Percentiles rank a stretch among this genome's conserved stretches.
These are phyloP conservation scores for Micoletzkya japonica DNA, from an alignment of 2,888 invertebrate genomes.

Conservation along the genomic window DNA sequence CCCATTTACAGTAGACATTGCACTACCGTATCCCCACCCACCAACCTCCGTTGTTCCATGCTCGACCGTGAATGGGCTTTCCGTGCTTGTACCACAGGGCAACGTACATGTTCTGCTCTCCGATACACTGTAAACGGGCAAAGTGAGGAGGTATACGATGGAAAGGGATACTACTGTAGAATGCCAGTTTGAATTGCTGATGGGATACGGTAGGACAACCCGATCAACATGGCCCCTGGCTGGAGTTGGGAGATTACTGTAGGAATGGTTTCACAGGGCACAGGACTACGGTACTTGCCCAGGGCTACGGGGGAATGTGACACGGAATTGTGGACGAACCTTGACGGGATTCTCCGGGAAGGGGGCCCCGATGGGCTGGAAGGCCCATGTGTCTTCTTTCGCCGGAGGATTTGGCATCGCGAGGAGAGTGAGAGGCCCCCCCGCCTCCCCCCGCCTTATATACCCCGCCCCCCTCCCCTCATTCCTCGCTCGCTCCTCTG, in stretches of 20 bases:
- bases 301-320: not conserved
- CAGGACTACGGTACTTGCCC: too few relatives aligned
- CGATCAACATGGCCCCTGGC: too few relatives aligned
- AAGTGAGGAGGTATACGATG: too few relatives aligned
- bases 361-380: constrained; percentile 42
- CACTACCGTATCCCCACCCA: not conserved
- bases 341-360: constrained; percentile 45
- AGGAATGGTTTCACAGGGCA: not conserved
- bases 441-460: too few relatives aligned
- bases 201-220: too few relatives aligned
- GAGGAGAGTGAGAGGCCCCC: too few relatives aligned
- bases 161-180: too few relatives aligned
- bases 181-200: too few relatives aligned
- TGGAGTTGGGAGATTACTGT: not conserved
- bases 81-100: constrained; percentile 53
- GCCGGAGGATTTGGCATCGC: constrained; percentile 24
- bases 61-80: constrained; percentile 37
- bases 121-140: constrained; percentile 33
- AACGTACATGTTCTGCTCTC: constrained; percentile 48
- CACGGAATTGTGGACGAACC: constrained; percentile 18
- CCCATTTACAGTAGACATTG: not conserved
- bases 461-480: too few relatives aligned
- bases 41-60: constrained; percentile 30
- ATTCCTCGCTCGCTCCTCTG: too few relatives aligned
- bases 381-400: constrained; percentile 36